These are phyloP conservation scores for Phaethornis superciliosus DNA, from an alignment of 2,113 vertebrate genomes.

Conservation along the genomic window DNA sequence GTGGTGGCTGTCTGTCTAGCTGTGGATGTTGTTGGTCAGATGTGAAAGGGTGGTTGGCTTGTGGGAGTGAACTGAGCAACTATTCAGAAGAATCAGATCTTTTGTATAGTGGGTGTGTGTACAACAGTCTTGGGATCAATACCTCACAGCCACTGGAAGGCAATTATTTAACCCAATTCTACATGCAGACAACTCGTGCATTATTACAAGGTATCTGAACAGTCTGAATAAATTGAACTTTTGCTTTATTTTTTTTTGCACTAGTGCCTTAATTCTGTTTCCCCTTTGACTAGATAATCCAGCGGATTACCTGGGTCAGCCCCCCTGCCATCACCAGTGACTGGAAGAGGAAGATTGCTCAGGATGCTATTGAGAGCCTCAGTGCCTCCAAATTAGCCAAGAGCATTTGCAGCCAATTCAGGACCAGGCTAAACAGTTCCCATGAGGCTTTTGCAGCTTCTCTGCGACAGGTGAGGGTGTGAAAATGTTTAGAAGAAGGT, in stretches of 20 bases:
- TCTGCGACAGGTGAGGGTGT: slow-evolving; percentile 85
- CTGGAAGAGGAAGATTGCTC: slow-evolving; percentile 97
- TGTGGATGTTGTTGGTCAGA: not conserved
- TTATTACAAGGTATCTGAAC: not conserved
- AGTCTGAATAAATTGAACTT: not conserved
- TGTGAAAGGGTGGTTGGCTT: not conserved
- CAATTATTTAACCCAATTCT: not conserved
- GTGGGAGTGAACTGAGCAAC: not conserved
- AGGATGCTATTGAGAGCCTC: slow-evolving; percentile 97
- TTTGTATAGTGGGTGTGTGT: rapidly evolving
- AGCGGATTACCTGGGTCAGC: slow-evolving; percentile 92
- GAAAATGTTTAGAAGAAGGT: not conserved
- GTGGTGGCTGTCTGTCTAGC: not conserved
- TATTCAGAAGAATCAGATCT: not conserved
- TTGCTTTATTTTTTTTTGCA: too few species aligned
- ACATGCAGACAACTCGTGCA: not conserved
- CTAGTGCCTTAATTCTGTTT: not conserved
- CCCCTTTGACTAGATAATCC: slow-evolving; percentile 84
- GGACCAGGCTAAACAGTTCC: slow-evolving; percentile 93
- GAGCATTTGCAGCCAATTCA: slow-evolving; percentile 97
- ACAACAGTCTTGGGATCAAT: too few species aligned
- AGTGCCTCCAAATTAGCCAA: slow-evolving; percentile 95
- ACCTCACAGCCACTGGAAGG: not conserved
- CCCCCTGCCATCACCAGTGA: slow-evolving; percentile 90
- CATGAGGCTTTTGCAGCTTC: slow-evolving; percentile 97